phyloP scores from a whole-genome alignment of 2,113 vertebrate species.

The Indicator maculatus region DNA sequence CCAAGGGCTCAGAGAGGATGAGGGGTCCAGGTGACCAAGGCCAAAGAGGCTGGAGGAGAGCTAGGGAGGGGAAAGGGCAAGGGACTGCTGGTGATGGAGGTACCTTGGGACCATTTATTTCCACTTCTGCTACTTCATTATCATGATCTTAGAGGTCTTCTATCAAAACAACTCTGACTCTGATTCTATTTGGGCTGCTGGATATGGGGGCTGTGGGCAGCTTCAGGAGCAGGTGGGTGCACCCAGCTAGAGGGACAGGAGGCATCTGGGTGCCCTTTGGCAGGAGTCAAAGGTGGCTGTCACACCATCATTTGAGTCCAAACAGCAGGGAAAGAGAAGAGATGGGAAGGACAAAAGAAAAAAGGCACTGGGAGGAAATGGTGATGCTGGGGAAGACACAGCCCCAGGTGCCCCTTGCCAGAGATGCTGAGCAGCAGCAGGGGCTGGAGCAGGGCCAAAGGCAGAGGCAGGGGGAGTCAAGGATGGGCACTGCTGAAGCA shows the following conservation, averaged over 20 bases:
- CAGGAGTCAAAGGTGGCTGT: neutral
- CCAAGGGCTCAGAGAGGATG: neutral
- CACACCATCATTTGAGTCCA: fast-evolving
- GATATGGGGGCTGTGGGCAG: neutral
- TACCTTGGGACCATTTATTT: no score
- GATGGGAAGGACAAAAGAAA: neutral
- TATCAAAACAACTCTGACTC: no score
- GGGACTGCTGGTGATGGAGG: neutral
- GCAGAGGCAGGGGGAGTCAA: neutral
- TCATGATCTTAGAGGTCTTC: no score
- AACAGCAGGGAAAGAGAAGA: neutral
- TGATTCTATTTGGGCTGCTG: no score
- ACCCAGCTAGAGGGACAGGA: neutral
- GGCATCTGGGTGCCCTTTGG: neutral
- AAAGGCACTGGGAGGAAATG: neutral
- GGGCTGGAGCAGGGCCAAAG: neutral
- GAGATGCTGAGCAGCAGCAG: neutral
- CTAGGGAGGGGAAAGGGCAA: neutral
- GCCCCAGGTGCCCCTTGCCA: fast-evolving
- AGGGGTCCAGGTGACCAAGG: neutral
- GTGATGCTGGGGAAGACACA: neutral
- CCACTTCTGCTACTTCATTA: no score
- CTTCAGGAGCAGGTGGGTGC: neutral
- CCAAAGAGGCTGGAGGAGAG: neutral
- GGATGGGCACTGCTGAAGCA: neutral